Conservation (phyloP, 2,888 invertebrate genomes). For the Ophioninae sp. region DNA sequence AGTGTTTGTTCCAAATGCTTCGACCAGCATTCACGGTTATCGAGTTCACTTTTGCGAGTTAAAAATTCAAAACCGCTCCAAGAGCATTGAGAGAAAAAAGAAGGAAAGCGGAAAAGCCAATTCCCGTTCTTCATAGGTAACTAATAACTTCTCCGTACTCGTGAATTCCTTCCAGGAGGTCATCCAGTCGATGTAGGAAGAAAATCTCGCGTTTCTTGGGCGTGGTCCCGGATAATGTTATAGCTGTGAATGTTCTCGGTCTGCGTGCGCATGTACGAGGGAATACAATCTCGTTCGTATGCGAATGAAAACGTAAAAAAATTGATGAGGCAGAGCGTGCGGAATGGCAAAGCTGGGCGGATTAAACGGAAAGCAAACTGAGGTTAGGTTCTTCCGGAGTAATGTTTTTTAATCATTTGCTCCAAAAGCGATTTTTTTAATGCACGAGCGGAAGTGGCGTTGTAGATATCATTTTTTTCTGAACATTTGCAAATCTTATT, state of each 20-base stretch:
- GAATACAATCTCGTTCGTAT: not conserved
- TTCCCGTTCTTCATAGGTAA: constrained; percentile 25
- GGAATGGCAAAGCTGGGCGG: not conserved
- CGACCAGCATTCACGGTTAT: constrained; percentile 38
- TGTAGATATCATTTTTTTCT: too few relatives aligned
- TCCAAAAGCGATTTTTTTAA: not conserved
- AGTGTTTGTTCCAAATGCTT: constrained; percentile 35
- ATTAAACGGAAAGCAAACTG: constrained; percentile 7
- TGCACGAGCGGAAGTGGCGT: not conserved
- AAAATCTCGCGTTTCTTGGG: constrained; percentile 55
- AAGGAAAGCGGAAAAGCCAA: constrained; percentile 18
- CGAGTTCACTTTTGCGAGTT: constrained; percentile 16
- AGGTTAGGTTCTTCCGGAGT: not conserved
- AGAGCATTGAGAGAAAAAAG: not conserved
- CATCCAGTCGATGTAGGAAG: constrained; percentile 56
- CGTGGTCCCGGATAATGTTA: constrained; percentile 52
- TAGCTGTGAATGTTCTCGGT: constrained; percentile 30
- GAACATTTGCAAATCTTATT: too few relatives aligned
- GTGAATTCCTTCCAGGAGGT: constrained; percentile 41
- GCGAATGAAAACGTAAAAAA: constrained; percentile 8
- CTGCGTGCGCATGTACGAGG: not conserved
- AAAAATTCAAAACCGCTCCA: not conserved
- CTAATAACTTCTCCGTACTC: constrained; percentile 42
- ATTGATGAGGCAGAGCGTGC: constrained; percentile 1
- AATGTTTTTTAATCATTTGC: constrained; percentile 15